These are phyloP conservation scores for Noctua comes DNA, from an alignment of 2,888 invertebrate species.

Conservation along the genomic window DNA sequence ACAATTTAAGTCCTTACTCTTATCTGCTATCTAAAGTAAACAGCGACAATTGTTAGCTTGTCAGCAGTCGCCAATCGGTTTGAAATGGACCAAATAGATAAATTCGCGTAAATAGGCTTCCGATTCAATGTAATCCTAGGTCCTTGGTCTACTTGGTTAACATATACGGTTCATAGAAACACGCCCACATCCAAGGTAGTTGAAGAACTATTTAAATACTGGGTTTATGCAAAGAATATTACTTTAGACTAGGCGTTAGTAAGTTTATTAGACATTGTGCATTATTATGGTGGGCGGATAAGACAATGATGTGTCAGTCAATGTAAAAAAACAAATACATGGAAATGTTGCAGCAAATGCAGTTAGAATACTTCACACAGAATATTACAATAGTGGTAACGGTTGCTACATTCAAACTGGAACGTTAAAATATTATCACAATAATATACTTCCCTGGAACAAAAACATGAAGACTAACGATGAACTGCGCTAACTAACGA, in stretches of 20 bases:
- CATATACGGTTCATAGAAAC: slow-evolving; percentile 25
- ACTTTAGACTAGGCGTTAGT: not conserved
- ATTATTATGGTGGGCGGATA: slow-evolving; percentile 34
- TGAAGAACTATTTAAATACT: slow-evolving; percentile 30
- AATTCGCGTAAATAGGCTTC: slow-evolving; percentile 37
- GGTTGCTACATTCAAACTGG: not conserved
- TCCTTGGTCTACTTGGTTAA: slow-evolving; percentile 37
- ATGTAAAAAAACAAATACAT: slow-evolving; percentile 23
- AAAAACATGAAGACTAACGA: not conserved
- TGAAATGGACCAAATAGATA: slow-evolving; percentile 36
- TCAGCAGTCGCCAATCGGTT: slow-evolving; percentile 12
- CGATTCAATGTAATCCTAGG: slow-evolving; percentile 25
- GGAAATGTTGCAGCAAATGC: slow-evolving; percentile 12
- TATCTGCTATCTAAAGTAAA: slow-evolving; percentile 28
- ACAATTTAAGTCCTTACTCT: slow-evolving; percentile 2
- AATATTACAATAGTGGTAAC: slow-evolving; percentile 11
- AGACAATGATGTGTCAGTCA: slow-evolving; percentile 34
- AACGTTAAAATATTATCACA: not conserved
- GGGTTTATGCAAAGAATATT: slow-evolving; percentile 22
- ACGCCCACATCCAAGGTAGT: slow-evolving; percentile 13
- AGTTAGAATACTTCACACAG: slow-evolving; percentile 34
- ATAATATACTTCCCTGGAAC: not conserved
- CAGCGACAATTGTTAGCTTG: slow-evolving; percentile 38
- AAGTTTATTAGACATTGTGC: slow-evolving; percentile 16
- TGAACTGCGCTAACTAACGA: not conserved